Base-by-base conservation (phyloP, 2,888 invertebrate species). In the Gryllus longicercus region DNA sequence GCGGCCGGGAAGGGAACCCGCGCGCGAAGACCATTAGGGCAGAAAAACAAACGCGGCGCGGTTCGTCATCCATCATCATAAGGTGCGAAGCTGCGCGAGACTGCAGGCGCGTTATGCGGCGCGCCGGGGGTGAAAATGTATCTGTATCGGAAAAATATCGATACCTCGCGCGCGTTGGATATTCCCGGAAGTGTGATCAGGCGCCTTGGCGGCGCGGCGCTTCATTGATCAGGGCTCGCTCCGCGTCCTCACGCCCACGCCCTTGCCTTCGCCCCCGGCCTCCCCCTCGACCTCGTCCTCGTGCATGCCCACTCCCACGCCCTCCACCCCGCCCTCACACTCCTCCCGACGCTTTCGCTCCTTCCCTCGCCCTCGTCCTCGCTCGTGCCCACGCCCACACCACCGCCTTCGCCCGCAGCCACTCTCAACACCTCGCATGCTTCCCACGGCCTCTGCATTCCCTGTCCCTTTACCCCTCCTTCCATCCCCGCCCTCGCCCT, bases 121-220 rank as follows among this genome's bases (percentile, higher is more conserved):
- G 63, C 63, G n/a, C 16, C 63, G 63, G 63, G 14, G 63, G 63
- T 63, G 63, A 63, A 63, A 63, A 63, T 63, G 63, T 63, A 63
- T 63, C 63, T 18, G 63, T 63, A 63, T 63, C 63, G 63, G 63
- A 63, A 63, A 63, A 63, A 63, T 63, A 63, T 63, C 63, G 63
- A 63, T 63, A 63, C n/a, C 63, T 63, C 63, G 63, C 63, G 14
- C 16, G 63, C 16, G 63, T 63, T 18, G 16, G n/a, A 63, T 63
- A 63, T 63, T 63, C 63, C 63, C 63, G 63, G 63, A 63, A 63
- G 63, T 63, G 63, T 63, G 63, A 63, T 63, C 63, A 63, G 63
- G 11, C 16, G n/a, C 16, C 63, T 63, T 63, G 63, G 63, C 14
- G 63, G 63, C 3, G 63, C 4, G 63, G 63, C 14, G n/a, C 63